A percentile compares a stretch with the other conserved stretches of the same genome.
Evolutionary conservation across 2,113 vertebrate species (phyloP).

Genomic region (Rhinolophus ferrumequinum): DNA sequence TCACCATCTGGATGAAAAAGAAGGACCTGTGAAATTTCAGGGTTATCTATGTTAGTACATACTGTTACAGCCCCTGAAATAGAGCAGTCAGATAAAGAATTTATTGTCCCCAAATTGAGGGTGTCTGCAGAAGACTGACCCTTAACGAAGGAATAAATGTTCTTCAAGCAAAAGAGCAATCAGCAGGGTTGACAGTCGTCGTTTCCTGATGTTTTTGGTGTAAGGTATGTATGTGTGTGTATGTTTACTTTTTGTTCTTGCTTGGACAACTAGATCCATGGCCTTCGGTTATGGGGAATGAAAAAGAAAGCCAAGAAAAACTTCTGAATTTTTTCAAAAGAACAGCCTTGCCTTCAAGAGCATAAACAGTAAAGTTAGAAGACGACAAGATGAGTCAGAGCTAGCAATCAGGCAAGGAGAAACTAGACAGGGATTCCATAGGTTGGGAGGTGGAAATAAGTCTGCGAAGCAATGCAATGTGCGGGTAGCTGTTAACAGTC

Average conservation of each 20-base stretch:
- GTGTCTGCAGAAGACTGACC: not conserved
- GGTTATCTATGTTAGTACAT: not conserved
- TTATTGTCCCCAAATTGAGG: not conserved
- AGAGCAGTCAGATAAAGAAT: not conserved
- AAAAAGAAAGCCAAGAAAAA: not conserved
- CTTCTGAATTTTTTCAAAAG: not conserved
- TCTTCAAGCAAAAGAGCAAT: not conserved
- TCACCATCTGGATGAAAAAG: not conserved
- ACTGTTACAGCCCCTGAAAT: not conserved
- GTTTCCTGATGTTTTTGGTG: constrained; percentile 3
- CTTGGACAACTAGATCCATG: not conserved
- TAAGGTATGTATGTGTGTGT: not conserved
- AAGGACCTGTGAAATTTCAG: constrained; percentile 13
- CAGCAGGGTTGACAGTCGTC: not conserved
- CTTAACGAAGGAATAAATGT: constrained; percentile 13
- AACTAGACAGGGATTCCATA: not conserved
- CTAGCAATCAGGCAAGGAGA: not conserved
- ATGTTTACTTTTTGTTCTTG: not conserved
- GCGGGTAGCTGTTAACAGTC: not conserved
- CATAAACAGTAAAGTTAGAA: not conserved
- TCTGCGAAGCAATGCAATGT: not conserved
- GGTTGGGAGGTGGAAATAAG: not conserved
- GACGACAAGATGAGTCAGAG: not conserved
- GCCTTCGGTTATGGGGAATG: not conserved
- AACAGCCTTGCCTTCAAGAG: not conserved